These are phyloP conservation scores for Anolis apletophallus DNA, from an alignment of 2,797 vertebrate species.

Conservation along the genomic window DNA sequence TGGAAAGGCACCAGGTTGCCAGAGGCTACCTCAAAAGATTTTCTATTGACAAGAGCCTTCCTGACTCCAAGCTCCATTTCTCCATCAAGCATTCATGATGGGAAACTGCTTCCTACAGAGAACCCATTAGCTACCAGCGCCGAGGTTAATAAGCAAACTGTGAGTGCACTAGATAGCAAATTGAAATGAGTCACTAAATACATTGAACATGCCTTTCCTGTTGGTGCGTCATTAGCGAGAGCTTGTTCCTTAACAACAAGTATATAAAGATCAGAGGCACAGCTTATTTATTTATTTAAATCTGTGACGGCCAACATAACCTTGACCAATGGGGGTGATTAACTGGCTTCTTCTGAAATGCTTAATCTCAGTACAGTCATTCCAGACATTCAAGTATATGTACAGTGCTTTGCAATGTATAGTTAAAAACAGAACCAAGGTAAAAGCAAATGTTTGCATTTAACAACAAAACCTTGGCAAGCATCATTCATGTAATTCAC, in stretches of 20 bases:
- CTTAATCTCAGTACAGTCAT: slow-evolving; percentile 54
- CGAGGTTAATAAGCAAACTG: slow-evolving; percentile 77
- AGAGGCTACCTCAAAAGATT: slow-evolving; percentile 17
- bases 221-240: slow-evolving; percentile 75
- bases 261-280: slow-evolving; percentile 59
- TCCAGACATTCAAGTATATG: not conserved
- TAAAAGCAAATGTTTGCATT: not conserved
- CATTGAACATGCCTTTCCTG: slow-evolving; percentile 75
- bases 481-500: not conserved
- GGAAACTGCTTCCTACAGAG: slow-evolving; percentile 77
- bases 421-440: not conserved
- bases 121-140: slow-evolving; percentile 76
- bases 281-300: slow-evolving; percentile 16
- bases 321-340: slow-evolving; percentile 56
- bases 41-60: slow-evolving; percentile 44
- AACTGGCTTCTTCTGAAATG: slow-evolving; percentile 54
- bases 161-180: slow-evolving; percentile 71
- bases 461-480: not conserved
- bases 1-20: not conserved
- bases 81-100: slow-evolving; percentile 79
- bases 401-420: not conserved
- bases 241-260: slow-evolving; percentile 71
- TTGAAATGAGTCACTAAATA: slow-evolving; percentile 80
- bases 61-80: slow-evolving; percentile 71
- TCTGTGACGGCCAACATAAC: slow-evolving; percentile 54